Base-by-base conservation (phyloP, 2,113 vertebrate species). In the Delphinus delphis region DNA sequence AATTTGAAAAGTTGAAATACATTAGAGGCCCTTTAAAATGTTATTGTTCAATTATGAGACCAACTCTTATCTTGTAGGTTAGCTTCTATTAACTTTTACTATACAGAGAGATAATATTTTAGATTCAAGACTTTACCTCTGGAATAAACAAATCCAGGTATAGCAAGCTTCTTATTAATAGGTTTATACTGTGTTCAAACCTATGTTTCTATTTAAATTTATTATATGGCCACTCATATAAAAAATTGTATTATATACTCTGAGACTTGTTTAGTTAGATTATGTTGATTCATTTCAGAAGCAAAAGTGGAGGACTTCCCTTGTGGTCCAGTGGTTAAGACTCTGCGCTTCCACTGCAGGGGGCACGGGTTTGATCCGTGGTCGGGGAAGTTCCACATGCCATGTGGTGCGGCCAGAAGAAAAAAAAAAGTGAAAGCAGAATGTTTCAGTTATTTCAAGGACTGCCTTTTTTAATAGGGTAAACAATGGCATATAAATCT, bases 381-480 rank as follows among this genome's bases (percentile, higher is more conserved):
- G 55, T 58, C 2, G 55, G 55, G 55, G 55, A 58, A 58, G 55
- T 58, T 58, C 55, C 55, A 58, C 55, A 58, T 58, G 55, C 55
- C 55, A 21, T 21, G 55, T 58, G 55, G 55, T 21, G 55, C 2
- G 2, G 55, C 20, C 55, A 58, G 55, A 53, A 53, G 55, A 58
- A 21, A 21, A 58, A 21, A 58, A 31, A 21, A 90, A 77, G 23
- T 88, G 5, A 79, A 89, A 50, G 10, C 92, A 96, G 58, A 97
- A 88, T 90, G 94, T 92, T 98, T 97, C 79, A 94, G 17, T 80
- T 62, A 84, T 63, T 98, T 97, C 79, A 85, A 65, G 6, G 25
- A 79, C 53, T 96, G 6, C 74, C 82, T 63, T 93, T 95, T 60
- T 71, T 88, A 55, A 88, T 65, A 53, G 23, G 84, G 44, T 80